Evolutionary conservation across 2,797 vertebrate genomes (phyloP), one percentile per base, ranked within the genome.

Genomic region (Onychomys arenicola): DNA sequence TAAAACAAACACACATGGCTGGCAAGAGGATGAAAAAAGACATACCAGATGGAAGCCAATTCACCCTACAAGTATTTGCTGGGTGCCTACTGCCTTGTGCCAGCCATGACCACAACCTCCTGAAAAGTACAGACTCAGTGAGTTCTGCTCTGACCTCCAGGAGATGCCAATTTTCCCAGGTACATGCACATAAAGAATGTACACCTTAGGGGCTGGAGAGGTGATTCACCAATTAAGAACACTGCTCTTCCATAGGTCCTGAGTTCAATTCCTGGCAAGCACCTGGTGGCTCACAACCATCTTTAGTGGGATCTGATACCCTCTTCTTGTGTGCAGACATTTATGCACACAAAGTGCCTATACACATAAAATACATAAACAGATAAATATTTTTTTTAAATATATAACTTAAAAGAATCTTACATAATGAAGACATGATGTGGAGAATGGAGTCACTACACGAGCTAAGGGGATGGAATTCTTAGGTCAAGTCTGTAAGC

Each of bases 31-130:
- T 95, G 69, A 77, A 96, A 87, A 91, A 40, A 94, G 86, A 61
- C 92, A 76, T 78, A 90, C 16, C 92, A 94, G 92, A 92, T 7
- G 0, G 19, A 90, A 78, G 89, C 92, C 88, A 84, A 71, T 87
- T 93, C 92, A 93, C 89, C 89, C 95, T 94, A 55, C 71, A 95
- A 96, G 96, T 94, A 96, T 87, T 92, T 96, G 71, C 95, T 16
- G 71, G 93, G 75, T 12, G 89, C 95, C 93, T 69, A 27, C n/a
- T 25, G 40, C 80, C 76, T 73, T 4, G 43, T 86, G 96, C 96
- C 95, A 95, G 93, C 43, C 85, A 95, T 95, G 88, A 95, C 90
- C 63, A 61, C 34, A 43, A 57, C 78, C n/a, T 90, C 75, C 92
- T 95, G 95, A 90, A 13, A 96, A 93, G 94, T 83, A 90, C 49